Base-by-base conservation (phyloP, 2,797 vertebrate species). In the Coccyzus lansbergi region DNA sequence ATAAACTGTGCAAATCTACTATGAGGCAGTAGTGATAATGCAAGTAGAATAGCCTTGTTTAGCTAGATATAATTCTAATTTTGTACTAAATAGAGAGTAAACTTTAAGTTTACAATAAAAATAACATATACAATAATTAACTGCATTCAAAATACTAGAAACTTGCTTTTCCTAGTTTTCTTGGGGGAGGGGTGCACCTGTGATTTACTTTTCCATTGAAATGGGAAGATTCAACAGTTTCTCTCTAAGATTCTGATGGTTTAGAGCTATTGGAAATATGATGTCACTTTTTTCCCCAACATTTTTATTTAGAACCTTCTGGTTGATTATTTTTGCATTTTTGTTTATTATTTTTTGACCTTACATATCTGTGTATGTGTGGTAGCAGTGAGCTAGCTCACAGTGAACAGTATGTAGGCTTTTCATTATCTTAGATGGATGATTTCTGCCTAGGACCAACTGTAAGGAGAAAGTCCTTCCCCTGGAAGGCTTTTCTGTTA, bases 151-250 rank as follows among this genome's bases (percentile, higher is more conserved):
- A 91, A 51, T 14, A 51, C 12, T 49, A 64, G 38, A 63, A 72
- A 68, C 24, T 42, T 48, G 9, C 4, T 59, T 88, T 56, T 52
- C 40, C 46, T 34, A 29, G 4, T n/a, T 64, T 78, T 59, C 20
- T 53, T 78, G 0, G 1, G 18, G 15, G 42, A 44, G 42, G 15
- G 21, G 8, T 7, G 10, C 15, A 4, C 16, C 6, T 3, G 8
- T 1, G 7, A n/a, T 36, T 40, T 71, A 22, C 17, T 60, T 77
- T 40, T 64, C 56, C 21, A 20, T 4, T 85, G 51, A 88, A 69
- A 36, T 14, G 21, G 29, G 34, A 71, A 59, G 16, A 51, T 22
- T 4, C 1, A 86, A n/a, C 15, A 52, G 6, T 51, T 64, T 49
- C 13, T 34, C 29, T 80, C 48, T 28, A 78, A 53, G 38, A 8